These are phyloP conservation scores for Pardosa pseudoannulata DNA, from an alignment of 2,888 invertebrate species.

Conservation along the genomic window DNA sequence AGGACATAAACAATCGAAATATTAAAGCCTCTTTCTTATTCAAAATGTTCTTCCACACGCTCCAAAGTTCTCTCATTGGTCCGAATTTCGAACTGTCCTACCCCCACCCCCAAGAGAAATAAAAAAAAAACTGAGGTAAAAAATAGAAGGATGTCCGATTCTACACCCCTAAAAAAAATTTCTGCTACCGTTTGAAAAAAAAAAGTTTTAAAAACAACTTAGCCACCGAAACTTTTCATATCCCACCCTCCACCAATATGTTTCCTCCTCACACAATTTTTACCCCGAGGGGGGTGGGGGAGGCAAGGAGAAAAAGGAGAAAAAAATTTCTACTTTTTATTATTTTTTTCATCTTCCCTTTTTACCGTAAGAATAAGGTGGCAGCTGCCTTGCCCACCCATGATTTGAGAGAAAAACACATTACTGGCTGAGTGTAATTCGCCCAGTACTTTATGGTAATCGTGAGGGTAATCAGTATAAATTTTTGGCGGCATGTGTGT, in stretches of 20 bases:
- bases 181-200: slow-evolving; percentile 53
- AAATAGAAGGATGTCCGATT: neutral
- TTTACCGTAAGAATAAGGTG: slow-evolving; percentile 59
- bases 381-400: slow-evolving; percentile 62
- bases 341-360: no score
- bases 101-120: neutral
- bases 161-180: slow-evolving; percentile 31
- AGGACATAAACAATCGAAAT: neutral
- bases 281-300: slow-evolving; percentile 49
- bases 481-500: slow-evolving; percentile 71
- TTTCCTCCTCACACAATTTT: slow-evolving; percentile 44
- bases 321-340: slow-evolving; percentile 5
- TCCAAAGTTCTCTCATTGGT: neutral
- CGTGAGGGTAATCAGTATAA: slow-evolving; percentile 71
- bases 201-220: slow-evolving; percentile 70
- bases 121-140: neutral
- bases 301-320: slow-evolving; percentile 25
- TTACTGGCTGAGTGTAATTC: slow-evolving; percentile 67
- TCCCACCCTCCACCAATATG: slow-evolving; percentile 23
- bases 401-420: slow-evolving; percentile 71
- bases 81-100: neutral
- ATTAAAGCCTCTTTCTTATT: neutral
- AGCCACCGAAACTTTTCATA: slow-evolving; percentile 18
- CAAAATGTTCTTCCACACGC: neutral
- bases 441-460: slow-evolving; percentile 71